Conservation (phyloP, 1,140 invertebrate species). For the Papilio polytes region DNA sequence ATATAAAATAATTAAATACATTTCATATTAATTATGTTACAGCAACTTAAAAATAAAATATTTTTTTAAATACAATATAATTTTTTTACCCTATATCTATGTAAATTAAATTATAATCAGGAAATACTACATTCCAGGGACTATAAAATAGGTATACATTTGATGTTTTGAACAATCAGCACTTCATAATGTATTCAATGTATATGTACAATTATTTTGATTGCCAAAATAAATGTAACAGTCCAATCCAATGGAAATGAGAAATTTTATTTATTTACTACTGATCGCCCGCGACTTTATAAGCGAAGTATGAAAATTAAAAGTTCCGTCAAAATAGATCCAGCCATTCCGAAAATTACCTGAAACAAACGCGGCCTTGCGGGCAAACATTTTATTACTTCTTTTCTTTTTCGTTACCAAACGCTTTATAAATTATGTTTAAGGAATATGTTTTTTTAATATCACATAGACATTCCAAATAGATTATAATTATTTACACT, state of each 20-base stretch:
- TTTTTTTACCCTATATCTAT: conserved; percentile 53
- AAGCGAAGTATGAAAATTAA: too few relatives aligned
- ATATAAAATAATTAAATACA: conserved; percentile 62
- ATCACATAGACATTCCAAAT: too few relatives aligned
- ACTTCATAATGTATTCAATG: conserved; percentile 15
- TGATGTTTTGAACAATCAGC: conserved; percentile 31
- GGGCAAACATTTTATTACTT: too few relatives aligned
- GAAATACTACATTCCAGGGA: conserved; percentile 7
- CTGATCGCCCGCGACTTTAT: too few relatives aligned
- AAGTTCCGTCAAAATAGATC: too few relatives aligned
- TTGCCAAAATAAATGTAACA: conserved; percentile 9
- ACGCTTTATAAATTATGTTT: too few relatives aligned
- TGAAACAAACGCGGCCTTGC: too few relatives aligned
- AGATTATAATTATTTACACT: too few relatives aligned
- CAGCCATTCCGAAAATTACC: too few relatives aligned
- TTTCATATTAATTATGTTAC: conserved; percentile 66
- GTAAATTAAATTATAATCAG: conserved; percentile 30
- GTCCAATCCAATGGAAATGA: conserved; percentile 4
- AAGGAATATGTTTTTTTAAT: too few relatives aligned
- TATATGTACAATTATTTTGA: background rate
- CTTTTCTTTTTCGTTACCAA: too few relatives aligned
- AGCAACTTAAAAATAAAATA: conserved; percentile 65
- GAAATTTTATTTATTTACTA: background rate
- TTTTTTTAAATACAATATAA: conserved; percentile 63
- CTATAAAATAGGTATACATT: conserved; percentile 14